A percentile compares a stretch with the other conserved stretches of the same genome.
Conservation (phyloP, 2,113 vertebrate genomes). For the Aythya baeri region DNA sequence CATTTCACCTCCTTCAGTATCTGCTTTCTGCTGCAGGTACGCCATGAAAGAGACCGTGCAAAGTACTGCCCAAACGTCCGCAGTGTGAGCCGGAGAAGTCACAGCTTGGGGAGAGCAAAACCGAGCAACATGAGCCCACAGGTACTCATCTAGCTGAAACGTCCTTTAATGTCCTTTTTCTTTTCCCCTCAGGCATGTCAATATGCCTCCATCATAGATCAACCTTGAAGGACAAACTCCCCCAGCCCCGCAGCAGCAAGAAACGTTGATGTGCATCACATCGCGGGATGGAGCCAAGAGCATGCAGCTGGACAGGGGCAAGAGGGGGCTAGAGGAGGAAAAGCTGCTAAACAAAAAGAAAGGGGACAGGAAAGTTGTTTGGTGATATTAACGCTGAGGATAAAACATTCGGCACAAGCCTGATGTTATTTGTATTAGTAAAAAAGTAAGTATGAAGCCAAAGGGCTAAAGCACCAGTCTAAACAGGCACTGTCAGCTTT, state of each 20-base stretch:
- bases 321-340: neutral
- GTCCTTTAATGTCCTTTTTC: neutral
- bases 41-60: neutral
- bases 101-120: neutral
- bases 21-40: neutral
- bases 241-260: neutral
- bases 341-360: neutral
- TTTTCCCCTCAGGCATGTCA: neutral
- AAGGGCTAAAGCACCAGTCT: neutral
- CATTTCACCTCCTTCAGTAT: neutral
- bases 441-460: neutral
- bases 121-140: accelerated
- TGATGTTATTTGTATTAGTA: neutral
- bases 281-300: neutral
- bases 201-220: neutral
- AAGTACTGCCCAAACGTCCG: neutral
- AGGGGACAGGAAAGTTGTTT: neutral
- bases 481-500: neutral
- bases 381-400: neutral
- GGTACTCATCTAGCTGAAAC: neutral
- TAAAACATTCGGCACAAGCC: neutral
- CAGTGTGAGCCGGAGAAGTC: neutral
- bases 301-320: neutral
- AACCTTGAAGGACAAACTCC: neutral
- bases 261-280: neutral